A percentile compares a stretch with the other conserved stretches of the same genome.
phyloP scores from a whole-genome alignment of 2,888 invertebrate species.

The Poecilus cupreus region DNA sequence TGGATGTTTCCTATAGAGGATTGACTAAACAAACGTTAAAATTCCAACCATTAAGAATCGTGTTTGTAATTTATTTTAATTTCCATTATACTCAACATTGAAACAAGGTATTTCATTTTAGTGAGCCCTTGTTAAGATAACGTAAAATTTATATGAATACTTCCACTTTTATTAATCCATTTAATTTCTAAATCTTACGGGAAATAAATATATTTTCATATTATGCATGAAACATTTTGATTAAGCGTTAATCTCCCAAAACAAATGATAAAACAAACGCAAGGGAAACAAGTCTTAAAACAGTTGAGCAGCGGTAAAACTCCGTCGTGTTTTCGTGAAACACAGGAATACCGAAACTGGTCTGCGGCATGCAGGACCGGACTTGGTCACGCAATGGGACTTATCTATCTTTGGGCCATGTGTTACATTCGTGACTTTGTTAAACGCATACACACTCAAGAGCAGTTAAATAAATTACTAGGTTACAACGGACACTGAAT shows the following conservation, averaged over 20 bases:
- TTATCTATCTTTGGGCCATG: constrained; percentile 36
- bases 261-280: background rate
- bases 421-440: constrained; percentile 23
- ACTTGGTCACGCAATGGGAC: constrained; percentile 27
- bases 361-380: constrained; percentile 3
- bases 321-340: background rate
- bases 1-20: no score
- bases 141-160: no score
- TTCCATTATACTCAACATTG: no score
- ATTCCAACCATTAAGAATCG: no score
- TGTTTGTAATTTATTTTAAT: no score
- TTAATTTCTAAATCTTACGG: background rate
- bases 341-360: background rate
- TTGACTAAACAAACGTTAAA: no score
- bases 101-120: no score
- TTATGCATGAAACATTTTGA: background rate
- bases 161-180: background rate
- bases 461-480: constrained; percentile 25
- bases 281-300: background rate
- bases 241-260: background rate
- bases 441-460: background rate
- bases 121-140: no score
- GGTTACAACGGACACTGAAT: constrained; percentile 1
- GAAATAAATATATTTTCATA: background rate
- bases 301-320: background rate